Conservation (phyloP, 1,140 invertebrate genomes). For the Aleiodes sp. region DNA sequence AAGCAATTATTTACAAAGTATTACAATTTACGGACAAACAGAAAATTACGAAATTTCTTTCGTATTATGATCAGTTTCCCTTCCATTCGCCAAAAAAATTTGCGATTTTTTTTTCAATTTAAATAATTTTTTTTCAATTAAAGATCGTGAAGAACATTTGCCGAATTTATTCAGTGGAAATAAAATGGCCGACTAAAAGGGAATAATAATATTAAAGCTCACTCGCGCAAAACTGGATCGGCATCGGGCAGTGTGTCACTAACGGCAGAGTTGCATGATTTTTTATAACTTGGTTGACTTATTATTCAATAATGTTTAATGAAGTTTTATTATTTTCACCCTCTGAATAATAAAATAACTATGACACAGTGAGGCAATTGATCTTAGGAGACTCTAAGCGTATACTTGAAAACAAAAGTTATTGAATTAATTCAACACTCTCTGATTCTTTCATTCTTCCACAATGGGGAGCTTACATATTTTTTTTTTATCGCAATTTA, state of each 20-base stretch:
- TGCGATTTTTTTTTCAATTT: too few species aligned
- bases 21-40: too few species aligned
- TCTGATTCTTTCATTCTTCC: neutral
- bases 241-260: constrained; percentile 58
- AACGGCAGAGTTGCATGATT: constrained; percentile 53
- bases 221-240: constrained; percentile 55
- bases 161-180: too few species aligned
- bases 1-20: constrained; percentile 8
- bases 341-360: constrained; percentile 36
- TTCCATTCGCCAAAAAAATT: neutral
- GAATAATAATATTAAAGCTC: constrained; percentile 29
- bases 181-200: neutral
- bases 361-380: constrained; percentile 60
- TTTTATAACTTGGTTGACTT: neutral
- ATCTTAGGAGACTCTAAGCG: constrained; percentile 52
- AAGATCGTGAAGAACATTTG: too few species aligned
- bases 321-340: constrained; percentile 28
- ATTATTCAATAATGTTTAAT: neutral
- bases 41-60: neutral
- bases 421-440: neutral
- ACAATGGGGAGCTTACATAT: too few species aligned
- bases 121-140: too few species aligned
- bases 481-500: too few species aligned
- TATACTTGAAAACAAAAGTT: constrained; percentile 9
- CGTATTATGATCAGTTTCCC: neutral